These are phyloP conservation scores for Oedothorax gibbosus DNA, from an alignment of 1,140 invertebrate species.

Conservation along the genomic window DNA sequence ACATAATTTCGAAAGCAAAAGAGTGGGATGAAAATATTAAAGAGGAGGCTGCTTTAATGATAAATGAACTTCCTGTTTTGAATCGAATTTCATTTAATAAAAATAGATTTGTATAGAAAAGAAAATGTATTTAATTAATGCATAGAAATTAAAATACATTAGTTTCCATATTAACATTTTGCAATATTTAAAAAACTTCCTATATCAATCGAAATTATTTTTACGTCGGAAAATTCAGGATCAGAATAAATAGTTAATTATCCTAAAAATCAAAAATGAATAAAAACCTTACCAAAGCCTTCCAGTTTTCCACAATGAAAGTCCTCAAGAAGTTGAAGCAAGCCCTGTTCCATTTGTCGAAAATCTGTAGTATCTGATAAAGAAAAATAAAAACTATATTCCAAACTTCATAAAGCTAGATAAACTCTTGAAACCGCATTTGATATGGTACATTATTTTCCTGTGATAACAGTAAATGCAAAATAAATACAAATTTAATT, in stretches of 20 bases:
- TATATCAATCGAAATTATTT: not conserved
- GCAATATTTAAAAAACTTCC: not conserved
- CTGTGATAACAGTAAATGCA: too few relatives aligned
- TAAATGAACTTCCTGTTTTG: too few relatives aligned
- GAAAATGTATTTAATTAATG: too few relatives aligned
- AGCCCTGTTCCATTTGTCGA: slow-evolving; percentile 91
- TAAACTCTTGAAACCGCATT: too few relatives aligned
- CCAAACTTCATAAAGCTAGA: too few relatives aligned
- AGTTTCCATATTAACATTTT: not conserved
- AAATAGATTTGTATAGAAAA: too few relatives aligned
- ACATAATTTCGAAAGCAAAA: too few relatives aligned
- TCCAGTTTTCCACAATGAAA: slow-evolving; percentile 94
- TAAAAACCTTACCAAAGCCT: slow-evolving; percentile 81
- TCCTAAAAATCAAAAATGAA: not conserved
- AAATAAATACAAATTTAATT: too few relatives aligned
- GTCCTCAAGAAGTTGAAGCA: slow-evolving; percentile 88
- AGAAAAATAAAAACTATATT: not conserved
- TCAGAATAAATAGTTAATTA: not conserved
- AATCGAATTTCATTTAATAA: too few relatives aligned
- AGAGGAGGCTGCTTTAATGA: too few relatives aligned
- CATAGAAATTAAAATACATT: not conserved
- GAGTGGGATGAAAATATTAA: too few relatives aligned
- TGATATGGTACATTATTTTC: too few relatives aligned
- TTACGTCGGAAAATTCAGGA: not conserved
- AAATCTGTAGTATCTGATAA: slow-evolving; percentile 91